Base-by-base conservation (phyloP, 2,888 invertebrate species). In the Plebejus argus region DNA sequence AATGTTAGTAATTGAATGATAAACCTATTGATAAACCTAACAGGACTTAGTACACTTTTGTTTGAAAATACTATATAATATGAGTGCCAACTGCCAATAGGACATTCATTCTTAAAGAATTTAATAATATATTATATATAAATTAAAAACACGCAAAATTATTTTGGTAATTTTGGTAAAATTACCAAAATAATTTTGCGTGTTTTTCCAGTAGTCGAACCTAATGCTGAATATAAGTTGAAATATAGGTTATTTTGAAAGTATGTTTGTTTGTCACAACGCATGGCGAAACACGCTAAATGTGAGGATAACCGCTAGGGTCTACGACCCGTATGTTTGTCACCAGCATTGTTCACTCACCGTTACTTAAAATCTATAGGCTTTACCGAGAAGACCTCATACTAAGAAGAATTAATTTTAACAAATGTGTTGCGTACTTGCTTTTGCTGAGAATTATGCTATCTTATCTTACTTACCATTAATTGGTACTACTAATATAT, bases 301-400 rank as follows among this genome's bases (percentile, higher is more conserved):
- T 85, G 83, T 82, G 78, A 71, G 76, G 77, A 82, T 80, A 76
- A 71, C 86, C 87, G 88, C 86, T 87, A 87, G 81, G 86, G 87
- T 85, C 88, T 84, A 79, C 81, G 87, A 88, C 88, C 88, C 79
- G 83, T 84, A 81, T 82, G 84, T 85, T 84, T 86, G 86, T 87
- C 85, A 85, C 86, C 83, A 82, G 61, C 72, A 77, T 77, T 77
- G 70, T 72, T 77, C 71, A 58, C 18, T 28, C 56, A 58, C 77
- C 77, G 77, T 77, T 77, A 77, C 58, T 49, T 71, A 53, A 66
- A 58, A 71, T 61, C 72, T 53, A 49, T 53, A 53, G 53, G 74
- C 23, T 23, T 74, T 74, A 66, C 66, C 18, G 33, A 33, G 66
- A 66, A 66, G 66, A 66, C 28, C 66, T 66, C 66, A 66, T 33